Conservation (phyloP, 2,113 vertebrate genomes). For the Stercorarius parasiticus region DNA sequence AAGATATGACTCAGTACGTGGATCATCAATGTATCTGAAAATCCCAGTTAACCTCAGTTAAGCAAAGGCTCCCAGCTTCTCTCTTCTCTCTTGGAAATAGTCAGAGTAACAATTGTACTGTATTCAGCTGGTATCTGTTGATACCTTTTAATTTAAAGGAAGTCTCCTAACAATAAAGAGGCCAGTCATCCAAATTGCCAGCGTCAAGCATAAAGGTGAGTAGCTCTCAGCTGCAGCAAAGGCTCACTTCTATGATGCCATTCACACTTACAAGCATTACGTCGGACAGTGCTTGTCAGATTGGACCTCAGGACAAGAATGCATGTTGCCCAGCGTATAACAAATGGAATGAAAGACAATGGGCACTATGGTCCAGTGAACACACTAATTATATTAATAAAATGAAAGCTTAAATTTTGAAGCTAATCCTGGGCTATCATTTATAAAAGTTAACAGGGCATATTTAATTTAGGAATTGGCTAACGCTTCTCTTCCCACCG, state of each 20-base stretch:
- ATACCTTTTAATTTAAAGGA: background rate
- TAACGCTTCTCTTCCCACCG: slow-evolving; percentile 85
- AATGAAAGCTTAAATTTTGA: slow-evolving; percentile 73
- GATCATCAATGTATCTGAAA: background rate
- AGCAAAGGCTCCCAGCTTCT: background rate
- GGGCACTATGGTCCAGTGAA: slow-evolving; percentile 27
- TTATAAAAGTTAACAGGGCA: slow-evolving; percentile 91
- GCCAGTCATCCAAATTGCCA: background rate
- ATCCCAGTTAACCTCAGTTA: background rate
- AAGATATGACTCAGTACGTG: background rate
- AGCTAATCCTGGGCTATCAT: slow-evolving; percentile 82
- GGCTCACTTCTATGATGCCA: background rate
- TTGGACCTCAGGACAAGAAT: background rate
- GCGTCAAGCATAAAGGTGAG: background rate
- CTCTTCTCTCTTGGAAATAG: background rate
- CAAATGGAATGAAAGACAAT: background rate
- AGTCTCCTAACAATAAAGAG: background rate
- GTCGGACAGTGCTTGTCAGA: background rate
- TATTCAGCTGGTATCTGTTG: background rate
- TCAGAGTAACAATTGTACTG: background rate
- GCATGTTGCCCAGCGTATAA: background rate
- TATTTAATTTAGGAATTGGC: slow-evolving; percentile 99
- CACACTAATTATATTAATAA: slow-evolving; percentile 72
- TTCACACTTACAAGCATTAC: background rate
- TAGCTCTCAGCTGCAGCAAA: background rate